Percentiles rank a stretch among this genome's conserved stretches.
Conservation (phyloP, 2,888 invertebrate species). For the Drosophila quasianomalipes region DNA sequence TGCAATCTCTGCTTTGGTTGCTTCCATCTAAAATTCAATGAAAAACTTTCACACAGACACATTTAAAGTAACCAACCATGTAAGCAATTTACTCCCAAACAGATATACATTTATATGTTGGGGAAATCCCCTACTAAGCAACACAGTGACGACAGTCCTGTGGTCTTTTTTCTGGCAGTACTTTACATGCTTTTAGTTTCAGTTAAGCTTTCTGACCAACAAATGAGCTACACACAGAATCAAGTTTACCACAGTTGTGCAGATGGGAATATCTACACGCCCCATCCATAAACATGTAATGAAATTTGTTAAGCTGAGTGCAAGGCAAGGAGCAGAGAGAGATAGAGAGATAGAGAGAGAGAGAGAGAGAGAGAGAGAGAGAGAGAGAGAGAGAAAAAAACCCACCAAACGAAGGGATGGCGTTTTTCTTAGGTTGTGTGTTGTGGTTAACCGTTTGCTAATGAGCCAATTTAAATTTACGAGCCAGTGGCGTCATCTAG, state of each 20-base stretch:
- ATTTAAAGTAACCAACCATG: conserved; percentile 52
- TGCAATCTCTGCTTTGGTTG: conserved; percentile 47
- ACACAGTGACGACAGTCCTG: conserved; percentile 48
- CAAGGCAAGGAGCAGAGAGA: not conserved
- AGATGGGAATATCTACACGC: not conserved
- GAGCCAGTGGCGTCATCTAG: conserved; percentile 36
- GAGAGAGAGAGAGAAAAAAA: not conserved
- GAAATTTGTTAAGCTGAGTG: conserved; percentile 36
- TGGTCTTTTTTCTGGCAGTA: conserved; percentile 32
- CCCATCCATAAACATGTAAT: not conserved
- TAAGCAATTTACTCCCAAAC: conserved; percentile 34
- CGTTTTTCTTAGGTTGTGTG: conserved; percentile 39
- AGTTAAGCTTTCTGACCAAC: conserved; percentile 73
- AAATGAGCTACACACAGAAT: conserved; percentile 57
- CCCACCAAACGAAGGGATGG: conserved; percentile 7
- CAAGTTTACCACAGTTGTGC: conserved; percentile 16
- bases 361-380: not conserved
- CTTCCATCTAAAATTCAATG: conserved; percentile 68
- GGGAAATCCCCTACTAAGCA: conserved; percentile 6
- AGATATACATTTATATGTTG: conserved; percentile 13
- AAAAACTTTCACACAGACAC: conserved; percentile 64
- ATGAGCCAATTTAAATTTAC: conserved; percentile 79
- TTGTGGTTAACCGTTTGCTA: conserved; percentile 75
- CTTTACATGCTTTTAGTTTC: conserved; percentile 74
- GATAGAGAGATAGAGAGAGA: no score